Base-by-base conservation (phyloP, 2,797 vertebrate genomes). In the Neosilurus hyrtlii region DNA sequence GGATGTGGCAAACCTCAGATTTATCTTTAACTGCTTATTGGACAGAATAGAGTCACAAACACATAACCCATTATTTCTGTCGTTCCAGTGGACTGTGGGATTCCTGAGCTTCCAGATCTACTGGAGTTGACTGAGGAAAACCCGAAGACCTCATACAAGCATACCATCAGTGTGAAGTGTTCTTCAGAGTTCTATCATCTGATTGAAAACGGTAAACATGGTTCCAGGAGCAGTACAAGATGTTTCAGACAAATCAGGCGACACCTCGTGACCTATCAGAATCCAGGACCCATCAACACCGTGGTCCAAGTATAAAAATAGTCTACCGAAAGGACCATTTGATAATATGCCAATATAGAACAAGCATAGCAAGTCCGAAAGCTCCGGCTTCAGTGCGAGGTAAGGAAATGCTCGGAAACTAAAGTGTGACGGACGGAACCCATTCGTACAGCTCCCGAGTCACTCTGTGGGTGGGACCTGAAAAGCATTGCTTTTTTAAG, bases 31-130 rank as follows among this genome's bases (percentile, higher is more conserved):
- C 30, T 30, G 30, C 30, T 30, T 30, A 30, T 30, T 30, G 30
- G 30, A 30, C 30, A 30, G 30, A 30, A 30, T 30, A 30, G 30
- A 30, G 30, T 30, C 30, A 30, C 30, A 30, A 30, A 30, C 30
- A 30, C 30, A 30, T 30, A 30, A 30, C 30, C 30, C 35, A 15
- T 24, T 0, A 2, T 18, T 24, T 78, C 15, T 63, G 9, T 51
- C 26, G 63, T 2, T 65, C 9, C 30, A 88, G 94, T 97, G 82
- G 89, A 96, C 71, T 99, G 97, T 54, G 96, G 95, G 1, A 0
- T 20, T 2, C 96, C 96, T 4, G 35, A 85, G 0, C 4, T 90
- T 70, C 79, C 94, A 16, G 91, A 71, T 74, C 79, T 89, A 12
- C 86, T 94, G 65, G 43, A 87, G 57, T 0, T 91, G 65, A 83